Evolutionary conservation across 2,797 vertebrate species (phyloP), one percentile per base, ranked within the genome.

Genomic region (Protonibea diacanthus): DNA sequence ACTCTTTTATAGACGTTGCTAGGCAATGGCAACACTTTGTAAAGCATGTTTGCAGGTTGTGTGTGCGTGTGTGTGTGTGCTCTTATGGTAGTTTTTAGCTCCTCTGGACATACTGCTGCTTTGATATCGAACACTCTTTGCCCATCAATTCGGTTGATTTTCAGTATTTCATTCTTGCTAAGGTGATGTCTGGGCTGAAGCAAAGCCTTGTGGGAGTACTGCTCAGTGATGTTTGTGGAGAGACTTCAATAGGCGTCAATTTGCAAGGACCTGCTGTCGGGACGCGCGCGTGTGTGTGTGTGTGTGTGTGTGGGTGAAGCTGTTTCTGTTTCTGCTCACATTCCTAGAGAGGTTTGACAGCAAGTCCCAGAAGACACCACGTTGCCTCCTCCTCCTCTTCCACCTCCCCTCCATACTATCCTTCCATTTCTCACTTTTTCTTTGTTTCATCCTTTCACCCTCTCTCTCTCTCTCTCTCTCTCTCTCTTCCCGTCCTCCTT

Each of bases 261-360:
- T 80, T 85, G 74, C 51, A 75, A 73, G 82, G 82, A 76, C 86
- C 81, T 84, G 64, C 81, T 90, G 79, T 76, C 1, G 21, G 51
- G 33, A 74, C 12, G 7, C 49, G 12, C 72, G 74, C 45, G 52
- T 63, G 76, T 59, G 52, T 64, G 56, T 40, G 52, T 63, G 68
- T 62, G 71, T 74, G 57, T 77, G 48, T 74, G 68, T 74, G 75
- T 76, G 80, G 65, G 86, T 84, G 88, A 91, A 83, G 77, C 85
- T 94, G 93, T 94, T 96, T 95, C 83, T 94, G 83, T 86, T 86
- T 77, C 93, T 89, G 92, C 91, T 93, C 92, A 90, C 91, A 92
- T 94, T 95, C 91, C 89, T 91, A 89, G 92, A 96, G 89, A 94
- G 86, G 76, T 92, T 96, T 97, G 95, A 96, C 96, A 97, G 95